Percentiles rank a stretch among this genome's conserved stretches.
Evolutionary conservation across 2,797 vertebrate genomes (phyloP).

Genomic region (Ispidina picta): DNA sequence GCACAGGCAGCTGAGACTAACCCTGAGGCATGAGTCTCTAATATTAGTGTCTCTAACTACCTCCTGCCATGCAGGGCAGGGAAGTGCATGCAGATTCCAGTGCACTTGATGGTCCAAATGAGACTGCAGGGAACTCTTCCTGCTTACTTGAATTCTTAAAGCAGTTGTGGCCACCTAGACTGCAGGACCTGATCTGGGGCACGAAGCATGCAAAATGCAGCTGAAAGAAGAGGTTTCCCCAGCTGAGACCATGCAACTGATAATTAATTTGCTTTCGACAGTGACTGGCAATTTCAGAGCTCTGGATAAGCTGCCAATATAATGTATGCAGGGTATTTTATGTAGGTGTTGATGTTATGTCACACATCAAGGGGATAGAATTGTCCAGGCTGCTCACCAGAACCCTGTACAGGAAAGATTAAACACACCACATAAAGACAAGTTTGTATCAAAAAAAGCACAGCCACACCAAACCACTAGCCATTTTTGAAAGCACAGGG

Average conservation of each 20-base stretch:
- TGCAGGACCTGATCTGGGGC: neutral
- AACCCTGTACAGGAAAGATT: slow-evolving; percentile 25
- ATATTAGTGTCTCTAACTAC: neutral
- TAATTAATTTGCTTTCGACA: neutral
- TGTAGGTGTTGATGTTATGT: neutral
- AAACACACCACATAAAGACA: neutral
- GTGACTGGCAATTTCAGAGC: neutral
- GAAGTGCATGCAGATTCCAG: neutral
- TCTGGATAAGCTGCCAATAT: neutral
- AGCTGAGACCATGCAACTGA: neutral
- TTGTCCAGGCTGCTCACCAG: neutral
- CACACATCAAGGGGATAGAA: slow-evolving; percentile 3
- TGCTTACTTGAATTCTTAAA: slow-evolving; percentile 18
- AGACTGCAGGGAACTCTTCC: neutral
- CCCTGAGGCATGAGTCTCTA: neutral
- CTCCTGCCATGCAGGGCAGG: neutral
- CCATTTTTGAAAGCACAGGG: neutral
- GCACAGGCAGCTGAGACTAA: neutral
- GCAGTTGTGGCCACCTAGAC: neutral
- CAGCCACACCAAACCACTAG: neutral
- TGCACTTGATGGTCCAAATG: neutral
- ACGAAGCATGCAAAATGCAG: neutral
- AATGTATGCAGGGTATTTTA: slow-evolving; percentile 1
- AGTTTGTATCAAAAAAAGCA: neutral
- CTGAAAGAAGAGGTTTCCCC: neutral